A percentile compares a stretch with the other conserved stretches of the same genome.
These are phyloP conservation scores for Trichonephila clavipes DNA, from an alignment of 1,140 invertebrate genomes.

Conservation along the genomic window DNA sequence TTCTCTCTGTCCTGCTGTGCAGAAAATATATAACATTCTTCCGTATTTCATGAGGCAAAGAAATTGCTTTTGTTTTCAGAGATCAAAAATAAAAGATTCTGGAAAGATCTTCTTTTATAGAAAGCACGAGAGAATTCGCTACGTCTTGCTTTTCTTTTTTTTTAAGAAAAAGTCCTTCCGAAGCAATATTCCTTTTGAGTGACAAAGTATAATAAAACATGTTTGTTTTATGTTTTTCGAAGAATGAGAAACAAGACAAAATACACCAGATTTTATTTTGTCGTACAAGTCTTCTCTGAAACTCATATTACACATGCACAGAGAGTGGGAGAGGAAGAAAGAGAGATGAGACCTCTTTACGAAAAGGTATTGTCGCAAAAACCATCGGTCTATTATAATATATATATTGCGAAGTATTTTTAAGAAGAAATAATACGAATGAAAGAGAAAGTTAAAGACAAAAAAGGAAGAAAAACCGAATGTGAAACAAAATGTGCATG, in stretches of 20 bases:
- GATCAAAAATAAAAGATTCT: neutral
- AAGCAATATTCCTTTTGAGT: constrained; percentile 23
- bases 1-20: too few species aligned
- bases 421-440: neutral
- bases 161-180: neutral
- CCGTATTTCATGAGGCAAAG: neutral
- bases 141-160: neutral
- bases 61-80: neutral
- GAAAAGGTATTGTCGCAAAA: neutral
- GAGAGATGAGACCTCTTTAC: neutral
- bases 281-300: neutral
- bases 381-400: neutral
- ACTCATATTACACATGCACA: neutral
- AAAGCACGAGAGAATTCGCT: neutral
- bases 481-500: constrained; percentile 29
- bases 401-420: neutral
- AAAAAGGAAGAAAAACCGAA: neutral
- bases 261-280: constrained; percentile 1
- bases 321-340: too few species aligned
- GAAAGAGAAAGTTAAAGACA: neutral
- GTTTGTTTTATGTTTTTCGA: constrained; percentile 1
- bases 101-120: neutral
- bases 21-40: too few species aligned
- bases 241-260: constrained; percentile 12
- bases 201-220: constrained; percentile 42